These are phyloP conservation scores for Mionectes macconnelli DNA, from an alignment of 2,113 vertebrate genomes.

Conservation along the genomic window DNA sequence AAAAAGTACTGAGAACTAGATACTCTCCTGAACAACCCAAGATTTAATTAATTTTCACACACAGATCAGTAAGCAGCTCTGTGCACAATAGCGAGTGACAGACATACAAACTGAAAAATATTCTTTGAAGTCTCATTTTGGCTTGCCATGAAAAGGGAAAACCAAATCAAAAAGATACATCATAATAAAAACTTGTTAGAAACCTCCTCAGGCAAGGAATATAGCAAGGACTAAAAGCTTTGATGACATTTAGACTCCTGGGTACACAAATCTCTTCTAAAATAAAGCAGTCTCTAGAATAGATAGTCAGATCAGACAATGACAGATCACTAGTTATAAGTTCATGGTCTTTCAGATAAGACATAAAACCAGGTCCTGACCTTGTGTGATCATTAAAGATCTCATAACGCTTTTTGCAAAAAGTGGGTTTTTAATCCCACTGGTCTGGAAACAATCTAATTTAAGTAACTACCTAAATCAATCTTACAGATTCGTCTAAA, in stretches of 20 bases:
- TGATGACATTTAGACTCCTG: conserved; percentile 10
- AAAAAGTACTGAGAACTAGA: not conserved
- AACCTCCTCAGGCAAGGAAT: conserved; percentile 32
- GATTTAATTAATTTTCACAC: not conserved
- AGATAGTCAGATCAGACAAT: conserved; percentile 32
- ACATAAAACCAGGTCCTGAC: conserved; percentile 49
- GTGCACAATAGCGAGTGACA: not conserved
- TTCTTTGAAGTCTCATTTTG: not conserved
- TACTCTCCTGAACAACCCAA: not conserved
- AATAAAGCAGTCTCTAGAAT: conserved; percentile 20
- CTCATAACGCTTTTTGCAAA: conserved; percentile 29
- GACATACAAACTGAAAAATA: not conserved
- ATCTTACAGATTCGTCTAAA: conserved; percentile 35
- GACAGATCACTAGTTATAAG: conserved; percentile 23
- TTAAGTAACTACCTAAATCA: conserved; percentile 43
- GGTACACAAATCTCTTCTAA: conserved; percentile 46
- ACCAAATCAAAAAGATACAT: not conserved
- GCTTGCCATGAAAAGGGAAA: not conserved
- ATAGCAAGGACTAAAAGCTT: not conserved
- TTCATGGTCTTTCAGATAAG: conserved; percentile 55
- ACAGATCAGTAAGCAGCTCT: not conserved
- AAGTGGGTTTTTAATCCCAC: conserved; percentile 19
- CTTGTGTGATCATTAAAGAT: conserved; percentile 36
- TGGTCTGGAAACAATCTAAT: conserved; percentile 50
- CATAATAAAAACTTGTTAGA: conserved; percentile 16